phyloP scores from a whole-genome alignment of 2,113 vertebrate species.

The Columba livia region DNA sequence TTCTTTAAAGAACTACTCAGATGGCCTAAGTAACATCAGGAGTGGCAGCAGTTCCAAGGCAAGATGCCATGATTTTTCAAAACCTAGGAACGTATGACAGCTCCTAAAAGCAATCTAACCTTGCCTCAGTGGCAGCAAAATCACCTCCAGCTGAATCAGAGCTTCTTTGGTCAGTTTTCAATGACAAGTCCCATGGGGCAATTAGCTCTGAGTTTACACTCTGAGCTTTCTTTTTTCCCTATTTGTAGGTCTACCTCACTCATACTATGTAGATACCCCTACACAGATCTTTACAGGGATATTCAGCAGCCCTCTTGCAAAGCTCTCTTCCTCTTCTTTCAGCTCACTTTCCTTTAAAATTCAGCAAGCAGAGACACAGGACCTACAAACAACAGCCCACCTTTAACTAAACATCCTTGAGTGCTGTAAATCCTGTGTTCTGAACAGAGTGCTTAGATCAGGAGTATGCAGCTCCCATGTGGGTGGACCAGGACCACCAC shows the following conservation, averaged over 20 bases:
- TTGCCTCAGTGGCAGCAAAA: neutral
- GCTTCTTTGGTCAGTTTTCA: neutral
- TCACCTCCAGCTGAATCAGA: slow-evolving; percentile 25
- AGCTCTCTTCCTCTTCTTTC: neutral
- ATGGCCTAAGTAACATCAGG: neutral
- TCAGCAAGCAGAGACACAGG: neutral
- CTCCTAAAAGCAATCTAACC: neutral
- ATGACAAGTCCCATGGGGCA: neutral
- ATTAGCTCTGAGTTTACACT: neutral
- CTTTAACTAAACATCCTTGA: neutral
- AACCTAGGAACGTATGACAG: slow-evolving; percentile 1
- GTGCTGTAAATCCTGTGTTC: neutral
- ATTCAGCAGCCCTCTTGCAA: neutral
- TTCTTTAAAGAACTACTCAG: neutral
- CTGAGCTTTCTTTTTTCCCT: neutral
- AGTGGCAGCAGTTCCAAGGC: neutral
- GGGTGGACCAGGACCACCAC: neutral
- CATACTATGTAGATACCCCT: neutral
- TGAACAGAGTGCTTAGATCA: neutral
- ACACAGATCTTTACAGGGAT: neutral
- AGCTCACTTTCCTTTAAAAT: neutral
- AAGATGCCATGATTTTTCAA: neutral
- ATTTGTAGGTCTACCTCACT: neutral
- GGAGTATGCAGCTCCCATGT: accelerated
- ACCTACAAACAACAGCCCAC: neutral